A percentile compares a stretch with the other conserved stretches of the same genome.
Conservation (phyloP, 2,797 vertebrate genomes). For the Choloepus didactylus region DNA sequence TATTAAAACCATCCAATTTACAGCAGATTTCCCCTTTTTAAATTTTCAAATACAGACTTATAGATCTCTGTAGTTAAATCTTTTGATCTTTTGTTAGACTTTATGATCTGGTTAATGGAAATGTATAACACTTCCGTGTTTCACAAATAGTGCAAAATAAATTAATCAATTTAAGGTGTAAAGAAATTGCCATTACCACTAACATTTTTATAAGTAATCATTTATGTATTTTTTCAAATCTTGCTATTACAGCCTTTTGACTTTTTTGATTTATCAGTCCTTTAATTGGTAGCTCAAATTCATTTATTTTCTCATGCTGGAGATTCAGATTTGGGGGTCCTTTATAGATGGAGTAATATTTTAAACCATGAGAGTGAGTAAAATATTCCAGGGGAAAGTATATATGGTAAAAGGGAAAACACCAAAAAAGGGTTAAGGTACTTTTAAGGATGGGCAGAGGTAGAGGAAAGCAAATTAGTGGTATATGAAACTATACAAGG, state of each 20-base stretch:
- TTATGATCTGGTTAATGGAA: slow-evolving; percentile 22
- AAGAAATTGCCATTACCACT: neutral
- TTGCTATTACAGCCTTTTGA: neutral
- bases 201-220: slow-evolving; percentile 37
- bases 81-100: neutral
- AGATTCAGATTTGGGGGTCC: slow-evolving; percentile 24
- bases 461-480: neutral
- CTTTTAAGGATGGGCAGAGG: neutral
- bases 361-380: slow-evolving; percentile 14
- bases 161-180: neutral
- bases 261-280: slow-evolving; percentile 27
- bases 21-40: neutral
- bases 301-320: slow-evolving; percentile 38
- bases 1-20: neutral
- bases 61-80: neutral
- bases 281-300: slow-evolving; percentile 54
- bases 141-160: neutral
- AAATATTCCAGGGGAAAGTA: neutral
- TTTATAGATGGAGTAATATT: neutral
- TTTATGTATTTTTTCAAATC: slow-evolving; percentile 52
- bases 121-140: neutral
- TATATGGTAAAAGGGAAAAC: neutral
- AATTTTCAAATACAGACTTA: neutral
- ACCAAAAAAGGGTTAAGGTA: neutral
- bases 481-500: neutral